Base-by-base conservation (phyloP, 2,797 vertebrate species). In the Lepus townsendii region DNA sequence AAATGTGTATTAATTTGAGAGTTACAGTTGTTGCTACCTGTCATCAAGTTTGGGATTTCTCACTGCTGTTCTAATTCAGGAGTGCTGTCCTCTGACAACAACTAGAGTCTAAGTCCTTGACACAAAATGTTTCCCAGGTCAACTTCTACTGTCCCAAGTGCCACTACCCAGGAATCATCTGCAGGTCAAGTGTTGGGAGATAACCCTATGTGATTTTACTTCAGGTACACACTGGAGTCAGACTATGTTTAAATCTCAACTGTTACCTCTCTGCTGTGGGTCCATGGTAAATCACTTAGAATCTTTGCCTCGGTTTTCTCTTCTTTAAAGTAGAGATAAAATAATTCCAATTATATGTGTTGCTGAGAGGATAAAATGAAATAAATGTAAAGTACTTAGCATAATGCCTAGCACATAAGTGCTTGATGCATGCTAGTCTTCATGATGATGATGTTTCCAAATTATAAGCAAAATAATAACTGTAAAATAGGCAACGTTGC, bases 251-350 rank as follows among this genome's bases (percentile, higher is more conserved):
- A 91, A 85, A 83, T 26, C n/a, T 52, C 30, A 50, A 9, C 38
- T 69, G 2, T 16, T 66, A 52, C 17, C n/a, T 66, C n/a, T 84
- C 35, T 71, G 10, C 26, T 83, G 2, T 57, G 27, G 7, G 5
- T 76, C 2, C 8, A 65, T 71, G 10, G 80, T 72, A 83, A 54
- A 73, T 42, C 83, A 54, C 30, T 57, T 32, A 7, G 2, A 69
- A 73, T 76, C 26, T 93, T 90, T 68, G 32, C 42, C 26, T 83
- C 47, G 72, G 10, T 77, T 88, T 87, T 84, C 24, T 92, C 35
- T 35, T 87, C 83, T 57, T 42, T 76, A 85, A 89, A 86, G 27
- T 32, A 57, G 27, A 3, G 6, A 83, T 83, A 60, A 96, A 75
- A 78, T 73, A 71, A 91, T 77, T 83, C 52, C 75, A 95, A 35